Evolutionary conservation across 2,113 vertebrate genomes (phyloP), one percentile per base, ranked within the genome.

Genomic region (Equus quagga): DNA sequence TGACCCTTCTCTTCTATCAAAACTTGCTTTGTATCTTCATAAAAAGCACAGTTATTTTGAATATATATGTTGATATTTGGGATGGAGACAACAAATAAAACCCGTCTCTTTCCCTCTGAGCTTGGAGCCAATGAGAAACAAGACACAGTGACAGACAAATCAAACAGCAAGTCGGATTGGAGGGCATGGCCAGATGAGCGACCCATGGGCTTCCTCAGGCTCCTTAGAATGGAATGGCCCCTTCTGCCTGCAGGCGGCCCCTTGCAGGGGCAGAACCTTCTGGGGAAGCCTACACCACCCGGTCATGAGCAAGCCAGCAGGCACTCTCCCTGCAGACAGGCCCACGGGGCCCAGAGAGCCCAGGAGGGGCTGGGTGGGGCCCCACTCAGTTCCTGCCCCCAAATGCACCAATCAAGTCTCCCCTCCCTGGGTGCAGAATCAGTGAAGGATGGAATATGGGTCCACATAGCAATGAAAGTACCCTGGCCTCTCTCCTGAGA

Each of bases 91-190:
- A 41, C 3, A 6, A 81, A 73, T 41, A 31, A 70, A 91, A 31
- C 7, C 36, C 60, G 24, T 67, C 7, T 54, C 13, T 73, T 41
- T 87, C 85, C 67, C 14, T 28, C 62, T 0, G 1, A 72, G 23
- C 31, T 60, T 28, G 51, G 62, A 56, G 31, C 33, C 58, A 33
- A 0, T 23, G 49, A 84, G 93, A 75, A 81, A 31, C 19, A 36
- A 83, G 67, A 41, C 60, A 18, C 19, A n/a, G 58, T 58, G n/a
- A 44, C 3, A 6, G 31, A 36, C 21, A 24, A 56, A 58, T n/a
- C 64, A 24, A 28, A 46, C 28, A 33, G 4, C 4, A 41, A 5
- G 26, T 8, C 0, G 0, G 28, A 21, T 6, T 23, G n/a, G 65
- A 89, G 46, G 46, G 6, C 11, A 0, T 8, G 65, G 36, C 31